These are phyloP conservation scores for Lucilia cuprina DNA, from an alignment of 1,140 invertebrate genomes.

Conservation along the genomic window DNA sequence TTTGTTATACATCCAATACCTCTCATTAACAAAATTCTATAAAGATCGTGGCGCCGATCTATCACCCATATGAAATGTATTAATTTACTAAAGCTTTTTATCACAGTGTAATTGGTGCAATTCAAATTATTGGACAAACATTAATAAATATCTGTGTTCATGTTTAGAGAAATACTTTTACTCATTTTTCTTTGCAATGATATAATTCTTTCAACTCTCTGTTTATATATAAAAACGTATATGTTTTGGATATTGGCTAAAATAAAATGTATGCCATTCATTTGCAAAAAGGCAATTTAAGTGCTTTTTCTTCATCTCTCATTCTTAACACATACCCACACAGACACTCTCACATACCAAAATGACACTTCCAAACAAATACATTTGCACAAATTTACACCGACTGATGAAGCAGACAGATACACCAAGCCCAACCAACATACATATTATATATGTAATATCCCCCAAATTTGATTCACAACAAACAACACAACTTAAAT, in stretches of 20 bases:
- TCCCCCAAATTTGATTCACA: slow-evolving; percentile 1
- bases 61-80: too few relatives aligned
- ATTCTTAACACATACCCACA: neutral
- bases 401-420: too few relatives aligned
- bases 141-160: too few relatives aligned
- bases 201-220: too few relatives aligned
- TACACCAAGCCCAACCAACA: neutral
- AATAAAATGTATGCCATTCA: slow-evolving; percentile 33
- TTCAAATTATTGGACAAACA: too few relatives aligned
- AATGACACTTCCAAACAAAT: neutral
- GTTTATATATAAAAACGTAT: neutral
- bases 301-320: slow-evolving; percentile 19
- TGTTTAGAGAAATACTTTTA: too few relatives aligned
- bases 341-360: neutral
- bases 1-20: too few relatives aligned
- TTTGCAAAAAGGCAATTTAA: slow-evolving; percentile 31
- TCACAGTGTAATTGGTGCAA: too few relatives aligned
- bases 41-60: too few relatives aligned
- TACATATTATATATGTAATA: neutral
- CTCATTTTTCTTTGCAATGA: too few relatives aligned
- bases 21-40: too few relatives aligned
- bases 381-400: neutral
- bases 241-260: neutral
- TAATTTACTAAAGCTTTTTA: too few relatives aligned
- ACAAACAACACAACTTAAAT: neutral